Base-by-base conservation (phyloP, 1,140 invertebrate genomes). In the Ceratina australensis region DNA sequence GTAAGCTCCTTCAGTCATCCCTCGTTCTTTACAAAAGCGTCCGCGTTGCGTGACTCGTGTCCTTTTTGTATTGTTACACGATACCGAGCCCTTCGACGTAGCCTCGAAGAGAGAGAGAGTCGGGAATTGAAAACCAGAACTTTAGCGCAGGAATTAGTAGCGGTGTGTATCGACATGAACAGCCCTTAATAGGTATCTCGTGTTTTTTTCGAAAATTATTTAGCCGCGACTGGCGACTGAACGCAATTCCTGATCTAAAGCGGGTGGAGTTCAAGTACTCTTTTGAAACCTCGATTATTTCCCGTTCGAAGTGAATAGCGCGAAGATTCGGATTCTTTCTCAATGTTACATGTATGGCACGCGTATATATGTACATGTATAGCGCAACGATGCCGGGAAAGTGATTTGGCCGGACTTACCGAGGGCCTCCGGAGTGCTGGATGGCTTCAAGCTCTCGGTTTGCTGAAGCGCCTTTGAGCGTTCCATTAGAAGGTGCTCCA, bases 401-500 rank as follows among this genome's bases (percentile, higher is more conserved):
- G 10, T 60, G 26, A 69, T 69, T n/a, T 57, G 8, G 10, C 18
- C 64, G 26, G 54, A 92, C 91, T 92, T 87, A 92, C 92, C 92
- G 79, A 92, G 89, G 72, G 91, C 85, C 73, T 92, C 92, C 22
- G 92, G 91, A 68, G 92, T 92, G 78, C 86, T 90, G 20, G 91
- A 88, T 71, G 89, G 89, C 59, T 92, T 92, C n/a, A 92, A 82
- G 52, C 72, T 92, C 88, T 92, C 94, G 83, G 88, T 92, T 77
- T 91, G 92, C 87, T 95, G 95, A 64, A 96, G 87, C 28, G 93
- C 93, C 88, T 96, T 96, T 80, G 95, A 95, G 84, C 96, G 95
- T 90, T 97, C 96, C 88, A 97, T 91, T 22, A 96, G 92, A 81
- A 97, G 92, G 79, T 95, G 94, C 91, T 97, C 96, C 78, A 97